phyloP scores from a whole-genome alignment of 2,888 invertebrate species.

The Koerneria pararmatus region DNA sequence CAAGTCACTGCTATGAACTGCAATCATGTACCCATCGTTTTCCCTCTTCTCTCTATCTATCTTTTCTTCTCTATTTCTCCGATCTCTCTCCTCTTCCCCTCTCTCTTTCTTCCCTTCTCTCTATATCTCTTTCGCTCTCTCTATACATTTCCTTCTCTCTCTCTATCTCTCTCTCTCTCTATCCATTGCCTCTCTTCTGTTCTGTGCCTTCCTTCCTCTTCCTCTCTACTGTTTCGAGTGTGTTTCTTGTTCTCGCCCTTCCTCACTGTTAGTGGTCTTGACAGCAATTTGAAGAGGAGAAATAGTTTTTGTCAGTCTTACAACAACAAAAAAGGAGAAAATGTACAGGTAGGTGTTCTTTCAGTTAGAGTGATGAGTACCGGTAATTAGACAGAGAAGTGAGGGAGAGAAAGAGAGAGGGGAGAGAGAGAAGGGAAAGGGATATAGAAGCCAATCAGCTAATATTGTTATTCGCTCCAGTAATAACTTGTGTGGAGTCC shows the following conservation, averaged over 20 bases:
- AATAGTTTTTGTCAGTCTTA: too few species aligned
- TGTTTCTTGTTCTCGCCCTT: too few species aligned
- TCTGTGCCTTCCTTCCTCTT: too few species aligned
- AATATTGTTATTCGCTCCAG: too few species aligned
- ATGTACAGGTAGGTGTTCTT: neutral
- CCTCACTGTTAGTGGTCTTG: too few species aligned
- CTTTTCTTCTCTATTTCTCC: constrained; percentile 10
- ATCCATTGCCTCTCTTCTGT: too few species aligned
- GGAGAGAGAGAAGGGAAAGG: neutral
- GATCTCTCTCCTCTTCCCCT: constrained; percentile 2
- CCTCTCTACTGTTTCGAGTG: too few species aligned
- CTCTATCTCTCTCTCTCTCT: neutral
- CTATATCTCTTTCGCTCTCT: constrained; percentile 2
- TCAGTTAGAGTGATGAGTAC: neutral
- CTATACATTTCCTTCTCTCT: neutral
- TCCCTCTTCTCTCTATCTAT: constrained; percentile 7
- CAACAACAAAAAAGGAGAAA: neutral
- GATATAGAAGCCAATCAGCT: too few species aligned
- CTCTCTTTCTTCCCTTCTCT: neutral
- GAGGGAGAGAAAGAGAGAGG: constrained; percentile 3
- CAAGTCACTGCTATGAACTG: too few species aligned
- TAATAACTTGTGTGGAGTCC: too few species aligned
- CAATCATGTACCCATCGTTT: constrained; percentile 13
- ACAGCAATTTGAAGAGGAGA: too few species aligned
- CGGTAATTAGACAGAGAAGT: neutral